phyloP scores from a whole-genome alignment of 2,113 vertebrate species.

The Pelusios castaneus region DNA sequence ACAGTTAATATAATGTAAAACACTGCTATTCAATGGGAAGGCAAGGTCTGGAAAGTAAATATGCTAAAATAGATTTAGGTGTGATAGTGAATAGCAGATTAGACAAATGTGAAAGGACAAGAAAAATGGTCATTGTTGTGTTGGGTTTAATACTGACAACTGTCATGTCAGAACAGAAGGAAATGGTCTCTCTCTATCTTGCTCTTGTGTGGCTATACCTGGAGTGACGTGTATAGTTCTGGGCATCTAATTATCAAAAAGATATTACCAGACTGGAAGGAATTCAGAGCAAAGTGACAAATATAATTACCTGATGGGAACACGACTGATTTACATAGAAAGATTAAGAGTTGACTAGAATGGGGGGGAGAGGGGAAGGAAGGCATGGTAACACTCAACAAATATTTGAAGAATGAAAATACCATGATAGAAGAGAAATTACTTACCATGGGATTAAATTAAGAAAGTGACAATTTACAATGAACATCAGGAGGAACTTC shows the following conservation, averaged over 20 bases:
- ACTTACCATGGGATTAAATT: too few relatives aligned
- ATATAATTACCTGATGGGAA: neutral
- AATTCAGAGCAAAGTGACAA: neutral
- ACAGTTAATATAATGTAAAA: conserved; percentile 19
- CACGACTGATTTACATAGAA: neutral
- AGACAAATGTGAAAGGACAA: conserved; percentile 45
- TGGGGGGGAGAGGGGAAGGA: too few relatives aligned
- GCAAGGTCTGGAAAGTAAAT: conserved; percentile 36
- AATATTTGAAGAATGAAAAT: too few relatives aligned
- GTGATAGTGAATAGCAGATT: conserved; percentile 17
- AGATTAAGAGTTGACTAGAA: neutral
- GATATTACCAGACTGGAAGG: neutral
- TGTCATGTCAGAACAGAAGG: neutral
- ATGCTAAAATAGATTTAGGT: conserved; percentile 13
- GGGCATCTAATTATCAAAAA: neutral
- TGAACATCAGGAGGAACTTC: too few relatives aligned
- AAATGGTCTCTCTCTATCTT: neutral
- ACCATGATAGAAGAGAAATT: too few relatives aligned
- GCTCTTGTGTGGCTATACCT: neutral
- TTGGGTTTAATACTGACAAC: conserved; percentile 19
- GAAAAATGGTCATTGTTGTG: conserved; percentile 16
- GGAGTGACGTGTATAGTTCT: neutral
- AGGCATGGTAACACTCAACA: too few relatives aligned
- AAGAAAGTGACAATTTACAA: too few relatives aligned
- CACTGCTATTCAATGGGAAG: conserved; percentile 4